A percentile compares a stretch with the other conserved stretches of the same genome.
Conservation (phyloP, 2,888 invertebrate species). For the Unio delphinus region DNA sequence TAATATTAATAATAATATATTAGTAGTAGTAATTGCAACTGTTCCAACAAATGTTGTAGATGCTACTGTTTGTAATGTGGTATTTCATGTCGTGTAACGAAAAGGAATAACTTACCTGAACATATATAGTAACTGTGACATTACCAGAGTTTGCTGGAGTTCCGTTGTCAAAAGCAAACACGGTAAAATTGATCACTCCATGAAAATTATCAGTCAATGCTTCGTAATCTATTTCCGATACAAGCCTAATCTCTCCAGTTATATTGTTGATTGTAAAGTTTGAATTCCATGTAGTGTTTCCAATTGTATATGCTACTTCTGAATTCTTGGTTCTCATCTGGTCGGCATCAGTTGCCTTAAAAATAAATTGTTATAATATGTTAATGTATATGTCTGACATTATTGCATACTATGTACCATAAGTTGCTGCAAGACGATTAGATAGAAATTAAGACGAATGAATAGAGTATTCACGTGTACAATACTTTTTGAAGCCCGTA, state of each 20-base stretch:
- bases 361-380: no score
- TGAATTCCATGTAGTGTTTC: background rate
- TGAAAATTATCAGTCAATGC: conserved; percentile 3
- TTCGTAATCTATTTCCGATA: conserved; percentile 18
- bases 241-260: conserved; percentile 17
- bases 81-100: no score
- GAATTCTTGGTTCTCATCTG: conserved; percentile 15
- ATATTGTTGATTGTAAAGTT: conserved; percentile 9
- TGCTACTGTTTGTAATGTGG: no score
- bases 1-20: no score
- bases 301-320: conserved; percentile 10
- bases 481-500: no score
- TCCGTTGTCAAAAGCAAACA: conserved; percentile 18
- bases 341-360: conserved; percentile 21
- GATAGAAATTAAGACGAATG: no score
- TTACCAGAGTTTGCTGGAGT: conserved; percentile 2
- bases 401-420: no score
- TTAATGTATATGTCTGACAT: no score
- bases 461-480: no score
- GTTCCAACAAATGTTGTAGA: no score
- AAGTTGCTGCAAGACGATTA: no score
- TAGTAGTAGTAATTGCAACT: no score
- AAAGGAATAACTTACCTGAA: conserved; percentile 17
- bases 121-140: conserved; percentile 10
- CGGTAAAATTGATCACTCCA: conserved; percentile 12